These are phyloP conservation scores for Rhipidura dahli DNA, from an alignment of 2,113 vertebrate genomes.

Conservation along the genomic window DNA sequence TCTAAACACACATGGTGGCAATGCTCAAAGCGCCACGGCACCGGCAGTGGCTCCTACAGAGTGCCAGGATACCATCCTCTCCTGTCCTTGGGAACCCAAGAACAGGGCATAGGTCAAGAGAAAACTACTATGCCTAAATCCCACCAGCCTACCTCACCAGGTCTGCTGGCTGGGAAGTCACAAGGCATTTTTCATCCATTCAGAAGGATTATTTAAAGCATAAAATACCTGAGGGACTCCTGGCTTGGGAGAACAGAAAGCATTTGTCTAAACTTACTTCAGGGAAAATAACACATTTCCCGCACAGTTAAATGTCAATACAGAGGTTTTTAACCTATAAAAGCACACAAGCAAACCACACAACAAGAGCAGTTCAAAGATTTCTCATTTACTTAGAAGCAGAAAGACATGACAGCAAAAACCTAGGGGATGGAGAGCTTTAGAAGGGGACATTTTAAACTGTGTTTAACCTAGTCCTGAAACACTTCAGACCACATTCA, in stretches of 20 bases:
- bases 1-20: rapidly evolving
- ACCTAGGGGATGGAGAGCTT: neutral
- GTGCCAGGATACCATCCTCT: neutral
- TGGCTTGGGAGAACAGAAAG: neutral
- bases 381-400: neutral
- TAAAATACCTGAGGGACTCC: neutral
- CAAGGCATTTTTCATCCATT: neutral
- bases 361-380: neutral
- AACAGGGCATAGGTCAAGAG: neutral
- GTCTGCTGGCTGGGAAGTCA: neutral
- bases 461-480: neutral
- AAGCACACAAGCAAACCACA: neutral
- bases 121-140: neutral
- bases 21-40: neutral
- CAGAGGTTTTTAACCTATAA: constrained; percentile 4
- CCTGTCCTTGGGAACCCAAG: neutral
- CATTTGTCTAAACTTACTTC: constrained; percentile 1
- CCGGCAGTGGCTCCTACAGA: neutral
- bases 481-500: neutral
- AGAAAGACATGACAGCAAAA: neutral
- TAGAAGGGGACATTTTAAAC: neutral
- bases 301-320: neutral
- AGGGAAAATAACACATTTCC: constrained; percentile 1
- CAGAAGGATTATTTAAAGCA: neutral
- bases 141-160: neutral